Evolutionary conservation across 2,113 vertebrate species (phyloP).

Genomic region (Dipodomys ordii): DNA sequence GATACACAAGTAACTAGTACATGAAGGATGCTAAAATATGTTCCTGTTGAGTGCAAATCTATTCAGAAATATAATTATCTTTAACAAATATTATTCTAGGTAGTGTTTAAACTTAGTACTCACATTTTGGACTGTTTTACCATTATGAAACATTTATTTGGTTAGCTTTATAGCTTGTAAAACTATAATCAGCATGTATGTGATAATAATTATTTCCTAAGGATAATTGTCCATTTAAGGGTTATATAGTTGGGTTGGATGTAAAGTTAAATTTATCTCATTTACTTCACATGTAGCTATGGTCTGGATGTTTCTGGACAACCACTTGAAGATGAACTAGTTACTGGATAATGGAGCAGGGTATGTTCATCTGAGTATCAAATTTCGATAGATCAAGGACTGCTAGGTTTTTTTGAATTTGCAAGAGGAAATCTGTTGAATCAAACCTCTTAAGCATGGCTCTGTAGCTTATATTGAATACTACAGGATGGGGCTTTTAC

Average conservation of each 20-base stretch:
- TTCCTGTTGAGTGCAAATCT: not conserved
- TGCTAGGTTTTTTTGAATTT: not conserved
- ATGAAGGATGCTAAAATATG: not conserved
- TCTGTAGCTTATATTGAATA: too few relatives aligned
- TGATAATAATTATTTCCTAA: not conserved
- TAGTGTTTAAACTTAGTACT: not conserved
- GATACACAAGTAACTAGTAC: too few relatives aligned
- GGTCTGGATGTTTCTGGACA: conserved; percentile 7
- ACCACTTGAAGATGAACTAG: not conserved
- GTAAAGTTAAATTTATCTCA: conserved; percentile 27
- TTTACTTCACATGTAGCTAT: conserved; percentile 17
- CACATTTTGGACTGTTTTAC: not conserved
- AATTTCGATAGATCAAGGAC: not conserved
- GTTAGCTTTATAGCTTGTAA: not conserved
- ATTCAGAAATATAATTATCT: conserved; percentile 19
- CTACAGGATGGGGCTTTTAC: not conserved
- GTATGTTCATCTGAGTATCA: not conserved
- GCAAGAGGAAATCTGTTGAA: not conserved
- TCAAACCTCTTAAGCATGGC: not conserved
- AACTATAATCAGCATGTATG: not conserved
- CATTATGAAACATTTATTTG: conserved; percentile 13
- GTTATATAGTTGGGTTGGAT: not conserved
- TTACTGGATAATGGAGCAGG: not conserved
- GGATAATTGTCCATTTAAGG: not conserved
- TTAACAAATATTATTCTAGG: not conserved